phyloP scores from a whole-genome alignment of 2,113 vertebrate genomes.

The Istiophorus platypterus region DNA sequence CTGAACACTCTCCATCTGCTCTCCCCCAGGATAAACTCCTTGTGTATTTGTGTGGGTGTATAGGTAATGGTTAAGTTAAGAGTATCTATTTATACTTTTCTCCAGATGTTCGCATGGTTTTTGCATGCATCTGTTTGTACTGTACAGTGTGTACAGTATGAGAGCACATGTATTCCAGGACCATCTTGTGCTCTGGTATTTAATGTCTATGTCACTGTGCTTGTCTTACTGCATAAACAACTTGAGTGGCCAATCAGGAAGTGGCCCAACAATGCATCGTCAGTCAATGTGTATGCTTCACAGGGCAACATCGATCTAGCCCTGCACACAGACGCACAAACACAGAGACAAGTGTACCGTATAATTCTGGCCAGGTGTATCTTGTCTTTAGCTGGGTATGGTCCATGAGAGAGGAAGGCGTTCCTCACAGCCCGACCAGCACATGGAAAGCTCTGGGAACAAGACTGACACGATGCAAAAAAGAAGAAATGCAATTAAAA shows the following conservation, averaged over 20 bases:
- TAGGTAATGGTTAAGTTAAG: background rate
- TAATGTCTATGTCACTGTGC: constrained; percentile 19
- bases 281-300: constrained; percentile 52
- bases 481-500: background rate
- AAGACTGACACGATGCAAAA: constrained; percentile 85
- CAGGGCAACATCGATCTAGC: constrained; percentile 52
- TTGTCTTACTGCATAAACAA: constrained; percentile 30
- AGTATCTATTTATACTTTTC: constrained; percentile 38
- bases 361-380: constrained; percentile 94
- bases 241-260: constrained; percentile 43
- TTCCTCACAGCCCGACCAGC: constrained; percentile 94
- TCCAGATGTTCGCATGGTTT: constrained; percentile 45
- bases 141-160: background rate
- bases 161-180: constrained; percentile 22
- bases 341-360: constrained; percentile 75
- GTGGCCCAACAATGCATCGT: constrained; percentile 20
- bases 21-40: constrained; percentile 29
- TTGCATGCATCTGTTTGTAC: constrained; percentile 29
- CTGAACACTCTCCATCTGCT: constrained; percentile 45
- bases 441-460: constrained; percentile 94
- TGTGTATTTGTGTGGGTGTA: background rate
- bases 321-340: constrained; percentile 37
- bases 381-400: constrained; percentile 96
- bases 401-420: constrained; percentile 92
- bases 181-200: constrained; percentile 7